Conservation (phyloP, 2,888 invertebrate species). For the Panorpa germanica region DNA sequence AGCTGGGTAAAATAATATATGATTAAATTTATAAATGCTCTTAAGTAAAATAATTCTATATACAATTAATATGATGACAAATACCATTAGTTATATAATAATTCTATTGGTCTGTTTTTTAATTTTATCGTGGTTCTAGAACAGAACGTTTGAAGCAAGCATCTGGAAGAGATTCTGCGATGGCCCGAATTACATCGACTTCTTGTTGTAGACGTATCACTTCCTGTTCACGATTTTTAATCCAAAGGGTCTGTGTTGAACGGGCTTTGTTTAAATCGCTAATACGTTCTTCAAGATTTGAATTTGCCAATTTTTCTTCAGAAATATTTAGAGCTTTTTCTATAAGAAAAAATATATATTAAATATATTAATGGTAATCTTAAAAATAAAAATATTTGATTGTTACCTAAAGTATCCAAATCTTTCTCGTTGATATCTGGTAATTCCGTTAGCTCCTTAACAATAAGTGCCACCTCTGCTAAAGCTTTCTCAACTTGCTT, state of each 20-base stretch:
- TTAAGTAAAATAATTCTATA: too few relatives aligned
- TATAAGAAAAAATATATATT: slow-evolving; percentile 17
- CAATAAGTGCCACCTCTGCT: slow-evolving; percentile 56
- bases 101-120: too few relatives aligned
- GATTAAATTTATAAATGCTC: too few relatives aligned
- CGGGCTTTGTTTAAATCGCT: slow-evolving; percentile 51
- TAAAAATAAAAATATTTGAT: slow-evolving; percentile 10
- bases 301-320: slow-evolving; percentile 47
- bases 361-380: background rate
- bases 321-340: slow-evolving; percentile 48
- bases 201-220: slow-evolving; percentile 47
- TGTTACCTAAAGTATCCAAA: slow-evolving; percentile 36
- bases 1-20: too few relatives aligned
- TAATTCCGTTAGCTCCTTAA: slow-evolving; percentile 53
- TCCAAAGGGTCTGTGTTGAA: slow-evolving; percentile 49
- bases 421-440: slow-evolving; percentile 51
- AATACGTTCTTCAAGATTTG: slow-evolving; percentile 59
- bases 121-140: too few relatives aligned
- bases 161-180: slow-evolving; percentile 59
- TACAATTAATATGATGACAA: too few relatives aligned
- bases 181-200: slow-evolving; percentile 67
- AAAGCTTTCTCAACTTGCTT: slow-evolving; percentile 67
- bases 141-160: slow-evolving; percentile 62
- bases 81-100: too few relatives aligned
- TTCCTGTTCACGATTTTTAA: slow-evolving; percentile 64